These are phyloP conservation scores for Delphinus delphis DNA, from an alignment of 2,113 vertebrate genomes.

Conservation along the genomic window DNA sequence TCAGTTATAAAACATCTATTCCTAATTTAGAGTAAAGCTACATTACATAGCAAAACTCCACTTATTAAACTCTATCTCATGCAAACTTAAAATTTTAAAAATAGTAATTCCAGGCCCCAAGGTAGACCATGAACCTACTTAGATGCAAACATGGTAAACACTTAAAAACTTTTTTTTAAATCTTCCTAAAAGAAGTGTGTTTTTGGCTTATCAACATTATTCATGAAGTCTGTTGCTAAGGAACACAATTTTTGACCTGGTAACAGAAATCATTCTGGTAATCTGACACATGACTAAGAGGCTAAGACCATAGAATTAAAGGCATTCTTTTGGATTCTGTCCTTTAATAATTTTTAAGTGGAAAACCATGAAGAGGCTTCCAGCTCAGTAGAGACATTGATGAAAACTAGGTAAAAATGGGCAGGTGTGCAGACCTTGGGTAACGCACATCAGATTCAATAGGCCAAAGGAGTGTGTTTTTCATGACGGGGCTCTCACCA, in stretches of 20 bases:
- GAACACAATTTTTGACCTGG: constrained; percentile 29
- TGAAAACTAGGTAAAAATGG: not conserved
- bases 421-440: no score
- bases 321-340: constrained; percentile 46
- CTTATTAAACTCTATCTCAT: no score
- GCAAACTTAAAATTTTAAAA: no score
- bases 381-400: not conserved
- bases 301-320: constrained; percentile 30
- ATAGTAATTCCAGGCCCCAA: no score
- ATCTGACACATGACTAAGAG: not conserved
- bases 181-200: constrained; percentile 12
- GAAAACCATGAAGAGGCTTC: constrained; percentile 17
- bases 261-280: constrained; percentile 24
- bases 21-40: no score
- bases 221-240: not conserved
- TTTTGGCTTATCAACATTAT: not conserved
- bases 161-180: accelerated
- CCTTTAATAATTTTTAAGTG: constrained; percentile 47
- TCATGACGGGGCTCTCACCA: no score
- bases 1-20: no score
- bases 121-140: no score
- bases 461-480: no score
- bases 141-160: no score
- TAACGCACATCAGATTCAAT: no score
- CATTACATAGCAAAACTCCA: no score